Evolutionary conservation across 1,140 invertebrate species (phyloP).

Genomic region (Eubasilissa regina): DNA sequence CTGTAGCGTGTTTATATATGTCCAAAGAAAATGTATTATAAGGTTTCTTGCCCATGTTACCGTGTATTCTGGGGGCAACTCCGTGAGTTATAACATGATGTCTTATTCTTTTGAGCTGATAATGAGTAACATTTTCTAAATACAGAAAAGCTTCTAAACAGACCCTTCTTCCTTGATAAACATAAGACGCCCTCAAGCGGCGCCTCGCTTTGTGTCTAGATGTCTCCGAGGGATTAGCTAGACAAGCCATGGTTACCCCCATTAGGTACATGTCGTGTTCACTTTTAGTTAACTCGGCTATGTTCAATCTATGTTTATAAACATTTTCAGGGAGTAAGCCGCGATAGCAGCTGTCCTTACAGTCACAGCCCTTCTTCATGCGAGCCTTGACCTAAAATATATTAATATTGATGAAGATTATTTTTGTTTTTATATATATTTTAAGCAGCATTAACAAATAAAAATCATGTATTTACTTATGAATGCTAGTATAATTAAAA

Average conservation of each 20-base stretch:
- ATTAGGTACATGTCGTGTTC: constrained; percentile 85
- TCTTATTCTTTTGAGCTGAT: constrained; percentile 83
- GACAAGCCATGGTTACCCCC: constrained; percentile 86
- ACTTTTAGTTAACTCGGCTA: constrained; percentile 83
- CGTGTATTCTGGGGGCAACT: constrained; percentile 83
- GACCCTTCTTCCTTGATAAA: constrained; percentile 83
- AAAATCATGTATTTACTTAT: background rate
- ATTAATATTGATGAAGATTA: background rate
- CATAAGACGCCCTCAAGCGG: constrained; percentile 81
- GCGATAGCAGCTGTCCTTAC: constrained; percentile 83
- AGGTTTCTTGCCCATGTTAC: constrained; percentile 86
- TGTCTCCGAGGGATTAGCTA: constrained; percentile 83
- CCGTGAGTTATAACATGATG: constrained; percentile 86
- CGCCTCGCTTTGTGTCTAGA: constrained; percentile 81
- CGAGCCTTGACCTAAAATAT: constrained; percentile 77
- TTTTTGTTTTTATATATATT: background rate
- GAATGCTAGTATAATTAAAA: too few relatives aligned
- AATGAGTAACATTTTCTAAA: constrained; percentile 86
- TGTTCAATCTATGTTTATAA: constrained; percentile 83
- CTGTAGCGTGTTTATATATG: constrained; percentile 83
- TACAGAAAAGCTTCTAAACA: constrained; percentile 86
- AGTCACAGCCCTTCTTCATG: constrained; percentile 82
- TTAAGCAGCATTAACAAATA: background rate
- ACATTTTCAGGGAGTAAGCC: constrained; percentile 82
- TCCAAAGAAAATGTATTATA: constrained; percentile 86